A percentile compares a stretch with the other conserved stretches of the same genome.
Evolutionary conservation across 2,113 vertebrate genomes (phyloP).

Genomic region (Oceanites oceanicus): DNA sequence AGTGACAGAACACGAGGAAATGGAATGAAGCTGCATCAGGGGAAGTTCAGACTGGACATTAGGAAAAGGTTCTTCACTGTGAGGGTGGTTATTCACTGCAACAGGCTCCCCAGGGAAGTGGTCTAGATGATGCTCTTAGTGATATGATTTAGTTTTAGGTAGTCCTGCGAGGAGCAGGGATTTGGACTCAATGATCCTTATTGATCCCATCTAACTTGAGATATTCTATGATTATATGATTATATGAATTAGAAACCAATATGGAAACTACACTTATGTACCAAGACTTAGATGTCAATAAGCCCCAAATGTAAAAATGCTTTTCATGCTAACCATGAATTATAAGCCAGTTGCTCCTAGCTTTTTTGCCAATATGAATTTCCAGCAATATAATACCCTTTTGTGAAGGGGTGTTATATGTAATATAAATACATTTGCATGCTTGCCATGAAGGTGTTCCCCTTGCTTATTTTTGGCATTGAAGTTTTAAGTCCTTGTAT

Average conservation of each 20-base stretch:
- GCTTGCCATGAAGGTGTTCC: background rate
- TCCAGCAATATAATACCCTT: background rate
- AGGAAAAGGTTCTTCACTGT: background rate
- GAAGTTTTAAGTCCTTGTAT: background rate
- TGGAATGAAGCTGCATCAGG: background rate
- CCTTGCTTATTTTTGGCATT: background rate
- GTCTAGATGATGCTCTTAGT: accelerated
- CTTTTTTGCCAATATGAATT: background rate
- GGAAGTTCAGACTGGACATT: background rate
- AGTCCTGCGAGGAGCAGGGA: background rate
- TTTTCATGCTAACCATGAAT: background rate
- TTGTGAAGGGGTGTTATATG: background rate
- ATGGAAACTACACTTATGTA: background rate
- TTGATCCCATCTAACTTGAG: background rate
- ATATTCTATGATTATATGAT: background rate
- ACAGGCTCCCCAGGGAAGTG: background rate
- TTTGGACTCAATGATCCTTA: background rate
- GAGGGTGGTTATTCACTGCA: background rate
- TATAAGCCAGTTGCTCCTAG: background rate
- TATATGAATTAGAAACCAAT: background rate
- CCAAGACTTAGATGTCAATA: background rate
- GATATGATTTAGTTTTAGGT: background rate
- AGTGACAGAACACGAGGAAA: accelerated
- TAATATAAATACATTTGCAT: background rate
- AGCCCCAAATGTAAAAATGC: background rate